These are phyloP conservation scores for Scolopax mira DNA, from an alignment of 2,113 vertebrate species.

Conservation along the genomic window DNA sequence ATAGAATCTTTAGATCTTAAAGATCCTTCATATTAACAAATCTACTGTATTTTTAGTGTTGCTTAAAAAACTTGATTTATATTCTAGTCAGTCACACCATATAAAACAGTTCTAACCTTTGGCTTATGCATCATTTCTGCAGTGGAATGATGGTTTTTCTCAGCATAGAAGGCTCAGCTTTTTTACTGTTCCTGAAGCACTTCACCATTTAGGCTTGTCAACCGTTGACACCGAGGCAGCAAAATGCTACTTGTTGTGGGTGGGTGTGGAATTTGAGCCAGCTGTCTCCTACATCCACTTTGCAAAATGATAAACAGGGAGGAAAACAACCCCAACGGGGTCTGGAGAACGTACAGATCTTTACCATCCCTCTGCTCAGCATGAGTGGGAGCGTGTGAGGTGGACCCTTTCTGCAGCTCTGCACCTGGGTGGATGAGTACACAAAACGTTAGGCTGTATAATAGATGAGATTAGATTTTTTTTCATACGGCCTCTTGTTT, in stretches of 20 bases:
- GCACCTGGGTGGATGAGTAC: no score
- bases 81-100: neutral
- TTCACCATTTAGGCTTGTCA: constrained; percentile 13
- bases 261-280: constrained; percentile 13
- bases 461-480: neutral
- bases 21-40: neutral
- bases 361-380: no score
- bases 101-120: neutral
- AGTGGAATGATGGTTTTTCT: neutral
- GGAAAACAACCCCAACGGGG: neutral
- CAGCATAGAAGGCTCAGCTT: neutral
- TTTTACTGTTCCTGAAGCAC: neutral
- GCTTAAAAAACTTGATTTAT: neutral
- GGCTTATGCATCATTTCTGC: neutral
- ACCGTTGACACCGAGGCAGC: neutral
- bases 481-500: neutral
- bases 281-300: constrained; percentile 28
- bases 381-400: neutral
- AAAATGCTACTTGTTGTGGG: constrained; percentile 27
- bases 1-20: no score
- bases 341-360: neutral
- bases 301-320: neutral
- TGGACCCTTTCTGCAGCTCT: neutral
- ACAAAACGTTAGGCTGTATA: no score
- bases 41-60: neutral